Conservation (phyloP, 2,113 vertebrate species). For the Damaliscus lunatus region DNA sequence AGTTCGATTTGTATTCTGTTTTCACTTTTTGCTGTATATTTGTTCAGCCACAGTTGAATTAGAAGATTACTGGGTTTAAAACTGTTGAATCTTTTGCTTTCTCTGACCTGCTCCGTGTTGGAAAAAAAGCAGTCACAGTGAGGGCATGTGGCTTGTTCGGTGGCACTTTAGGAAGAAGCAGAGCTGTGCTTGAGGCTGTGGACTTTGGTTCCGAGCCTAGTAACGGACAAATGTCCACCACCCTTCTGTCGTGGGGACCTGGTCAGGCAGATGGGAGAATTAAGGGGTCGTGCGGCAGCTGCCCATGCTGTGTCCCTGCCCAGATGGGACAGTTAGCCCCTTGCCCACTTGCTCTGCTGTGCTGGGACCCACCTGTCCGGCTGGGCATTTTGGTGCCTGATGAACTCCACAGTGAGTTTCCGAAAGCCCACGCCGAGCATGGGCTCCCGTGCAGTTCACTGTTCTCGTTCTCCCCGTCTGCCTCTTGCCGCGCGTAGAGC, state of each 20-base stretch:
- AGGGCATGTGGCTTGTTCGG: rapidly evolving
- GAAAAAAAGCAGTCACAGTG: not conserved
- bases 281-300: rapidly evolving
- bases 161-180: rapidly evolving
- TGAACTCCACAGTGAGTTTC: not conserved
- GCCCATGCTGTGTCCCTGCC: rapidly evolving
- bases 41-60: not conserved
- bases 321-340: rapidly evolving
- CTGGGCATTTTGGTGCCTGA: rapidly evolving
- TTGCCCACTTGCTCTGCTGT: not conserved
- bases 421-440: rapidly evolving
- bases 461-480: not conserved
- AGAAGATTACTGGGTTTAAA: not conserved
- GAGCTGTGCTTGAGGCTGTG: not conserved
- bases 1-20: not conserved
- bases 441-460: rapidly evolving
- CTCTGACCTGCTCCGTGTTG: not conserved
- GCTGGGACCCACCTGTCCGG: rapidly evolving
- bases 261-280: not conserved
- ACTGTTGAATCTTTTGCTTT: not conserved
- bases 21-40: not conserved
- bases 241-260: not conserved
- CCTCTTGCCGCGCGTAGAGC: rapidly evolving
- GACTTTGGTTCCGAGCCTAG: not conserved
- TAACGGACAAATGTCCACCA: rapidly evolving